A percentile compares a stretch with the other conserved stretches of the same genome.
Conservation (phyloP, 2,797 vertebrate species). For the Buceros bicornis region DNA sequence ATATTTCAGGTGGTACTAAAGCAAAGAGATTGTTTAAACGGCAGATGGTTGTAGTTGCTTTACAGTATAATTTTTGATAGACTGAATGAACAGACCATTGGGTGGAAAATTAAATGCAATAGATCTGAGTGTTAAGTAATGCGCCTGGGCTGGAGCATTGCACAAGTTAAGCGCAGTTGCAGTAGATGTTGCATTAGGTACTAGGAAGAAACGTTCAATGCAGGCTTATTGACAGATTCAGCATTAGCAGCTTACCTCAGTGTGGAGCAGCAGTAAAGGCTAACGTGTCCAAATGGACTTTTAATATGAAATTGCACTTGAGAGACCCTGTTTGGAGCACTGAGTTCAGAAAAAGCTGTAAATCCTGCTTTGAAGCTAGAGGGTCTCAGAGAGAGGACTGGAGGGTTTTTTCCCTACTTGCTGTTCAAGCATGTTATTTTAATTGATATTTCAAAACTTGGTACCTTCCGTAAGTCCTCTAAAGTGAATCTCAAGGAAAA, state of each 20-base stretch:
- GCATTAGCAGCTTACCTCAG: background rate
- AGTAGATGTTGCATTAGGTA: background rate
- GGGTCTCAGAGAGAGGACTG: too few relatives aligned
- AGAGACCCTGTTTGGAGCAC: background rate
- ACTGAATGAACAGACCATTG: background rate
- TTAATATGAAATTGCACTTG: background rate
- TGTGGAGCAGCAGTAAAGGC: background rate
- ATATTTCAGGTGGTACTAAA: constrained; percentile 40
- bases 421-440: background rate
- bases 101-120: background rate
- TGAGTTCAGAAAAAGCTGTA: background rate
- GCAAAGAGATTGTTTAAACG: background rate
- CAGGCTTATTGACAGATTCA: background rate
- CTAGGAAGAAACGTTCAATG: background rate
- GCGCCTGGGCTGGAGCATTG: background rate
- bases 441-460: background rate
- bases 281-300: background rate
- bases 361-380: background rate
- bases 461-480: background rate
- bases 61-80: background rate
- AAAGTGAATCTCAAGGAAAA: background rate
- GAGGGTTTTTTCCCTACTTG: background rate
- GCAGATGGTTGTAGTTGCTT: background rate
- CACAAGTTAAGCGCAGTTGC: background rate
- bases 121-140: background rate